Evolutionary conservation across 2,888 invertebrate genomes (phyloP).

Genomic region (Rhamphomyia laevipes): DNA sequence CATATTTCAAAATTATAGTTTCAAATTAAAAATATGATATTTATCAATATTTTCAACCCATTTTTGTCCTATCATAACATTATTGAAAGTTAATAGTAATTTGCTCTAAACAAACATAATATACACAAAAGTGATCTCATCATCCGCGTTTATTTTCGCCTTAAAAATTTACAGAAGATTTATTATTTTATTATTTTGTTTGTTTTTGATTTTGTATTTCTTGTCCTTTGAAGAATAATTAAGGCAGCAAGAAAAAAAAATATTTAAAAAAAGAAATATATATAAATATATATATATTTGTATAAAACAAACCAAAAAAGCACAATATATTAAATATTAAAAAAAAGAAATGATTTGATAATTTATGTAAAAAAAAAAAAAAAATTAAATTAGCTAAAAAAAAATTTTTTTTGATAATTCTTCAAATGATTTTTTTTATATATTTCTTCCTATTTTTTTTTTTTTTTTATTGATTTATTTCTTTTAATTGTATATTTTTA

Average conservation of each 20-base stretch:
- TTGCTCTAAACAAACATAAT: constrained; percentile 18
- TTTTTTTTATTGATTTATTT: constrained; percentile 17
- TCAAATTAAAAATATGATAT: no score
- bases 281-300: constrained; percentile 12
- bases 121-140: constrained; percentile 33
- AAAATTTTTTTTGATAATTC: constrained; percentile 22
- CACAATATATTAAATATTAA: constrained; percentile 14
- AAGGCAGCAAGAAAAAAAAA: background rate
- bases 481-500: no score
- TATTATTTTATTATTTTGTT: background rate
- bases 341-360: constrained; percentile 12
- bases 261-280: background rate
- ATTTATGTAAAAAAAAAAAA: constrained; percentile 11
- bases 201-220: constrained; percentile 1
- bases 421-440: constrained; percentile 27
- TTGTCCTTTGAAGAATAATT: constrained; percentile 7
- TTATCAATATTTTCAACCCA: no score
- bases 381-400: constrained; percentile 5
- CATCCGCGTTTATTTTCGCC: constrained; percentile 39
- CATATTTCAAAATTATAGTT: no score
- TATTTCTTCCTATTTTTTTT: constrained; percentile 17
- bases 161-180: constrained; percentile 14
- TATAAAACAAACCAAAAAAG: constrained; percentile 5
- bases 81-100: constrained; percentile 13
- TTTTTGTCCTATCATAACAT: no score